These are phyloP conservation scores for Mactra quadrangularis DNA, from an alignment of 1,140 invertebrate species.

Conservation along the genomic window DNA sequence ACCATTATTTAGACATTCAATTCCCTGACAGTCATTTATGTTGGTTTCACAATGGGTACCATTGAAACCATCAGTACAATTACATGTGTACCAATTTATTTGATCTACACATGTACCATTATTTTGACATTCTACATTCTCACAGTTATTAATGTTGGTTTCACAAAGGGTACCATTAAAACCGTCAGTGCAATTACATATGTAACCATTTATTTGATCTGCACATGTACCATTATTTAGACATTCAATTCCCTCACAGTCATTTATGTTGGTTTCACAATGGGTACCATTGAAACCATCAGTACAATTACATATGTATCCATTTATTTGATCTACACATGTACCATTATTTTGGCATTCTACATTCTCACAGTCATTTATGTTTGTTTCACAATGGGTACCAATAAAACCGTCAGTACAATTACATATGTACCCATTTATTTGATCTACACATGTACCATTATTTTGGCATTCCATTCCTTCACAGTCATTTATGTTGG, in stretches of 20 bases:
- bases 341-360: slow-evolving; percentile 52
- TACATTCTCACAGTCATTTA: slow-evolving; percentile 27
- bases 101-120: background rate
- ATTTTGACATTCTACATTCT: background rate
- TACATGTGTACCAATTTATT: no score
- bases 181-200: slow-evolving; percentile 45
- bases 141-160: background rate
- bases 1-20: no score
- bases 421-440: background rate
- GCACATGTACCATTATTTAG: slow-evolving; percentile 38
- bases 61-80: no score
- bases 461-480: background rate
- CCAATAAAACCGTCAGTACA: slow-evolving; percentile 5
- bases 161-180: slow-evolving; percentile 51
- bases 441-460: background rate
- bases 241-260: background rate
- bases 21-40: no score
- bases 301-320: slow-evolving; percentile 39
- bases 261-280: slow-evolving; percentile 7
- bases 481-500: background rate
- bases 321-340: background rate
- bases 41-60: no score
- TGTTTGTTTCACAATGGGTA: background rate
- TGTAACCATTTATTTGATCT: slow-evolving; percentile 37
- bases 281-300: slow-evolving; percentile 18